A percentile compares a stretch with the other conserved stretches of the same genome.
Evolutionary conservation across 2,113 vertebrate genomes (phyloP).

Genomic region (Paraplagusia blochii): DNA sequence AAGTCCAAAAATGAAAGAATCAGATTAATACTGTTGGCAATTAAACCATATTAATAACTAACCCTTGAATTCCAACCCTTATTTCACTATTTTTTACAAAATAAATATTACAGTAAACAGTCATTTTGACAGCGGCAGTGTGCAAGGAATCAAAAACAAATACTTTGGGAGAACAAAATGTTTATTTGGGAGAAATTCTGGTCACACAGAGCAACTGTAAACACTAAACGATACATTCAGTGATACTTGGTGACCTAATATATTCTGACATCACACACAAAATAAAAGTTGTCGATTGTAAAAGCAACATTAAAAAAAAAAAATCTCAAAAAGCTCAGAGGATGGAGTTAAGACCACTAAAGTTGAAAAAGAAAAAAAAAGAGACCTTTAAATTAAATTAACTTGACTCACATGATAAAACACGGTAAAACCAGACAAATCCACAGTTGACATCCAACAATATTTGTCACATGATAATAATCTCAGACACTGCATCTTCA

Average conservation of each 20-base stretch:
- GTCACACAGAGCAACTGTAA: neutral
- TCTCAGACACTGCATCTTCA: neutral
- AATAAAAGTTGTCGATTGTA: no score
- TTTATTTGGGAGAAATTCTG: constrained; percentile 49
- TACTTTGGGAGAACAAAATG: constrained; percentile 21
- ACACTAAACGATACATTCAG: neutral
- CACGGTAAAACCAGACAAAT: neutral
- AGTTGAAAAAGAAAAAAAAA: no score
- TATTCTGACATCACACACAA: no score
- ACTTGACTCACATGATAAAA: neutral
- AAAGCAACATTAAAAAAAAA: no score
- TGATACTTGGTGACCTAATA: no score
- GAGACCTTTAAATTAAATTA: no score
- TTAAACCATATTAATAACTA: no score
- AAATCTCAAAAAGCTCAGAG: no score
- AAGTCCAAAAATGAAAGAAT: no score
- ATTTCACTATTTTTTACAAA: neutral
- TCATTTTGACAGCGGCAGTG: constrained; percentile 15
- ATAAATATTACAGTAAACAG: no score
- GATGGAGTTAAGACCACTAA: no score
- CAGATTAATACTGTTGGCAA: no score
- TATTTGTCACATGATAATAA: neutral
- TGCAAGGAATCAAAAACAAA: constrained; percentile 26
- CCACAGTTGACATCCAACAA: neutral
- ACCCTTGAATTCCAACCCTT: neutral